Conservation (phyloP, 2,797 vertebrate species). For the Diplodus sargus region DNA sequence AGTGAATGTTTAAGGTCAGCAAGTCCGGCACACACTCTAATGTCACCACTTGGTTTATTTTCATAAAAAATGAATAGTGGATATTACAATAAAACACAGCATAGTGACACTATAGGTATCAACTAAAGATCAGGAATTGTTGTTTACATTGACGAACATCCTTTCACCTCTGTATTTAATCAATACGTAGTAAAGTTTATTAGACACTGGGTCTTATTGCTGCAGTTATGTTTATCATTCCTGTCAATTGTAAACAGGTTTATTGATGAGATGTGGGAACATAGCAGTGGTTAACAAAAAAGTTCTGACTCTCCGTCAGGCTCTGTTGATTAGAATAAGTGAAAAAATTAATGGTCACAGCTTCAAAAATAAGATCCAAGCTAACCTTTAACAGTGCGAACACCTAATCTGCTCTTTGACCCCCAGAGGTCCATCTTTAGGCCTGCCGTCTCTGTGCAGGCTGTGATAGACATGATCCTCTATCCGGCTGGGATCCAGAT, state of each 20-base stretch:
- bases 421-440: conserved; percentile 18
- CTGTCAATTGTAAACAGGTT: neutral
- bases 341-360: neutral
- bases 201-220: neutral
- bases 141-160: neutral
- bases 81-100: neutral
- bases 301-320: neutral
- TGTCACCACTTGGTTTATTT: conserved; percentile 42
- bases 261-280: neutral
- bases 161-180: neutral
- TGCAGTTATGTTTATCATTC: neutral
- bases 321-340: neutral
- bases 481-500: conserved; percentile 47
- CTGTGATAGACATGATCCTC: conserved; percentile 68
- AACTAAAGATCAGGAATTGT: neutral
- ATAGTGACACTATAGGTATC: neutral
- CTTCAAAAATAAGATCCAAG: neutral
- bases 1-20: neutral
- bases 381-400: conserved; percentile 5
- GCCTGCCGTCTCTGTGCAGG: conserved; percentile 11
- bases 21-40: neutral
- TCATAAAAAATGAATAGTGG: too few species aligned
- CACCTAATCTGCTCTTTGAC: conserved; percentile 17
- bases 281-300: neutral
- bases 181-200: conserved; percentile 11